A percentile compares a stretch with the other conserved stretches of the same genome.
Evolutionary conservation across 2,113 vertebrate genomes (phyloP).

Genomic region (Pterocles orientalis): DNA sequence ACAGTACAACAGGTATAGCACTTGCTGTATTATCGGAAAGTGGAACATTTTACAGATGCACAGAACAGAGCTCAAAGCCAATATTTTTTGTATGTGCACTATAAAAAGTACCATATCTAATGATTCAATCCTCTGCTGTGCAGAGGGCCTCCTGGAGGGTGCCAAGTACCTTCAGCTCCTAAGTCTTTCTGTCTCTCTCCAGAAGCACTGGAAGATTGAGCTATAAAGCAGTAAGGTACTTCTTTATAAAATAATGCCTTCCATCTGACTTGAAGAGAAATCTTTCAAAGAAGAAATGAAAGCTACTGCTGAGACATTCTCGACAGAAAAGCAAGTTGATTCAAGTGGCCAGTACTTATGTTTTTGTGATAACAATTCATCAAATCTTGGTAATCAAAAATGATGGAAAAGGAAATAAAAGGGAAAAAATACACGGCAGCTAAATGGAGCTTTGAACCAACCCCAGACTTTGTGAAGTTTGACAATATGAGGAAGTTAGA

Average conservation of each 20-base stretch:
- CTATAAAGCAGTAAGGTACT: slow-evolving; percentile 51
- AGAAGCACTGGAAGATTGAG: slow-evolving; percentile 47
- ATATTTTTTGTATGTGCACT: not conserved
- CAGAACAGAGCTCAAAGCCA: not conserved
- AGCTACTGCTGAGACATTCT: slow-evolving; percentile 60
- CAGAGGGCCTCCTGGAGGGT: slow-evolving; percentile 29
- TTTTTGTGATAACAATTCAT: slow-evolving; percentile 54
- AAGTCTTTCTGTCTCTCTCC: slow-evolving; percentile 27
- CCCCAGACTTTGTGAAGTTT: not conserved
- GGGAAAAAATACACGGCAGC: slow-evolving; percentile 8
- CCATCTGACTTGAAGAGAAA: slow-evolving; percentile 53
- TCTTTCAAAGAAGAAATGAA: slow-evolving; percentile 47
- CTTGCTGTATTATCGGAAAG: not conserved
- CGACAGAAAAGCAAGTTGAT: slow-evolving; percentile 51
- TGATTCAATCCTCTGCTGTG: slow-evolving; percentile 20
- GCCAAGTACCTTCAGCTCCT: slow-evolving; percentile 43
- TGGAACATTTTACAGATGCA: not conserved
- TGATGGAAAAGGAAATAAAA: slow-evolving; percentile 51
- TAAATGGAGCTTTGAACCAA: slow-evolving; percentile 42
- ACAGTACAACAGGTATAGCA: not conserved
- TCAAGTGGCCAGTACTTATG: slow-evolving; percentile 54
- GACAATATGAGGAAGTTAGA: slow-evolving; percentile 20
- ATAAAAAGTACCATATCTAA: not conserved
- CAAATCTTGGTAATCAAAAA: slow-evolving; percentile 51
- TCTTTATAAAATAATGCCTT: slow-evolving; percentile 56